phyloP scores from a whole-genome alignment of 2,113 vertebrate species.

The Carassius auratus region DNA sequence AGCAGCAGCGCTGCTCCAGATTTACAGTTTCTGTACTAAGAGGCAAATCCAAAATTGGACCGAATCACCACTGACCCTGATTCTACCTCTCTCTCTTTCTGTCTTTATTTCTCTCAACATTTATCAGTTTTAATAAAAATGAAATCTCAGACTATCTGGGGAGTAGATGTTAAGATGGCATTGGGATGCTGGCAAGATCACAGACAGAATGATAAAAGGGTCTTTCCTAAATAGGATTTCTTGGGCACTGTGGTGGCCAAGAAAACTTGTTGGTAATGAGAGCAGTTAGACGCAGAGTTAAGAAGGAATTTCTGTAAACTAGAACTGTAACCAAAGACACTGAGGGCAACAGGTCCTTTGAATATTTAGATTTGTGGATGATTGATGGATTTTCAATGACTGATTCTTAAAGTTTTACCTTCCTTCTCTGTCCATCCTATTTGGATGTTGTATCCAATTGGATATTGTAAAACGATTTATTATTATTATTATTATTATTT shows the following conservation, averaged over 20 bases:
- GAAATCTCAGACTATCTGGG: neutral
- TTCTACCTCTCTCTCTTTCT: neutral
- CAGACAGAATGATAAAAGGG: conserved; percentile 10
- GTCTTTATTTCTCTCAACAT: neutral
- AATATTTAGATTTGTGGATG: neutral
- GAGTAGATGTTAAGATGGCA: conserved; percentile 43
- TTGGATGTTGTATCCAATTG: neutral
- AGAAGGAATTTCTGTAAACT: neutral
- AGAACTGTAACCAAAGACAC: neutral
- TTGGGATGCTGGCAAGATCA: conserved; percentile 11
- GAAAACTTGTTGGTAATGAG: neutral
- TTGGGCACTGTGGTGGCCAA: neutral
- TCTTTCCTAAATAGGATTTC: conserved; percentile 11
- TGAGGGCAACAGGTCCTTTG: neutral
- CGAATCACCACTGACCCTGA: conserved; percentile 29
- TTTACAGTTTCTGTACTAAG: conserved; percentile 13
- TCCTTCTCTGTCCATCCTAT: neutral
- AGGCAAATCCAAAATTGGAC: conserved; percentile 12
- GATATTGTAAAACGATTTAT: too few relatives aligned
- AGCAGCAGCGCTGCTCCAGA: conserved; percentile 42
- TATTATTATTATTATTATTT: too few relatives aligned
- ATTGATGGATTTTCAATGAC: neutral
- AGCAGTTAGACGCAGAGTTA: neutral
- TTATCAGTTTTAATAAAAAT: conserved; percentile 29
- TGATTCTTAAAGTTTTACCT: neutral